Evolutionary conservation across 2,797 vertebrate species (phyloP).

Genomic region (Perdix hodgsoniae): DNA sequence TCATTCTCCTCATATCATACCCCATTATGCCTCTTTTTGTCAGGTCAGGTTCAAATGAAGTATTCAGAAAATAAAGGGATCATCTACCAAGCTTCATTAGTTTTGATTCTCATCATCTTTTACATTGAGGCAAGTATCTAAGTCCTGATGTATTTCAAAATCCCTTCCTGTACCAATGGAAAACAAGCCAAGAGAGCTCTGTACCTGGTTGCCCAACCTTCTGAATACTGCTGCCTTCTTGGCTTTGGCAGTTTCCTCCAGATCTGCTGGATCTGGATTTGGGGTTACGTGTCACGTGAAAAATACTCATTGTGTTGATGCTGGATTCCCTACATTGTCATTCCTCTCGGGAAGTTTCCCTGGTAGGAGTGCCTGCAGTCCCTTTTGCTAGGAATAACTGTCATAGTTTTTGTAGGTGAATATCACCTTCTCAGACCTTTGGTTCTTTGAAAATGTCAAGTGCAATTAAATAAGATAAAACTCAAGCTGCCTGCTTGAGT

Average conservation of each 20-base stretch:
- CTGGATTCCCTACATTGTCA: background rate
- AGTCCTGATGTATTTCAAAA: background rate
- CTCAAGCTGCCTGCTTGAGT: background rate
- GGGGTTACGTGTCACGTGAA: background rate
- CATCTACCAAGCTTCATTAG: background rate
- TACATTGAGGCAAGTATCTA: background rate
- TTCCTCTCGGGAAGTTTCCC: background rate
- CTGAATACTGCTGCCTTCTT: slow-evolving; percentile 5
- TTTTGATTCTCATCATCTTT: background rate
- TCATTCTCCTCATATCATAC: background rate
- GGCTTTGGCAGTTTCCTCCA: background rate
- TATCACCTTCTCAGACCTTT: slow-evolving; percentile 8
- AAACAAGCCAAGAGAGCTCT: background rate
- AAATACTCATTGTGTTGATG: background rate
- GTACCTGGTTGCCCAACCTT: background rate
- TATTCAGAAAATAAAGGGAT: background rate
- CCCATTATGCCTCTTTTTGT: background rate
- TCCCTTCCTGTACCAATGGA: background rate
- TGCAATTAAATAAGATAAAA: background rate
- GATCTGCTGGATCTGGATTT: background rate
- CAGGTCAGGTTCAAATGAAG: background rate
- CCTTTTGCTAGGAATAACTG: background rate
- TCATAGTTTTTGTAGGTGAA: background rate
- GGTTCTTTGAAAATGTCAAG: slow-evolving; percentile 37
- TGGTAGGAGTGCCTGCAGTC: background rate